Evolutionary conservation across 2,888 invertebrate genomes (phyloP).

Genomic region (Panopea generosa): DNA sequence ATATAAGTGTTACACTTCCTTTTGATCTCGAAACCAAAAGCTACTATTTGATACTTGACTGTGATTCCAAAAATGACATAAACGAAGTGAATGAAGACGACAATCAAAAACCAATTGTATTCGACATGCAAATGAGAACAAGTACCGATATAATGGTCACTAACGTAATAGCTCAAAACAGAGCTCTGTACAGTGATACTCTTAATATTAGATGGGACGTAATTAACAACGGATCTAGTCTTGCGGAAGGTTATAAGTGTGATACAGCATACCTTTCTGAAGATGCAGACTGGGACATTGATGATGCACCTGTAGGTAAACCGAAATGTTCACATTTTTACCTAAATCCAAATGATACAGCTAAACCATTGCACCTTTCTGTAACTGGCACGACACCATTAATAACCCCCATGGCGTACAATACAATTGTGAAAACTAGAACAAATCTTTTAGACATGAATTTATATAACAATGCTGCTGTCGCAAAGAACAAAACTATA

Average conservation of each 20-base stretch:
- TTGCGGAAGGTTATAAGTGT: slow-evolving; percentile 45
- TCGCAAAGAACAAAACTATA: slow-evolving; percentile 13
- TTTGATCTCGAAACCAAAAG: slow-evolving; percentile 32
- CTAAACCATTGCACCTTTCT: neutral
- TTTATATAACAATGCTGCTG: slow-evolving; percentile 37
- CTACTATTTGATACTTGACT: slow-evolving; percentile 36
- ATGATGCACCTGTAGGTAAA: slow-evolving; percentile 37
- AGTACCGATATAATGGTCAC: slow-evolving; percentile 40
- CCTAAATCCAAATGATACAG: slow-evolving; percentile 5
- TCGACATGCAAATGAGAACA: slow-evolving; percentile 17
- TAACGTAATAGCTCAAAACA: slow-evolving; percentile 23
- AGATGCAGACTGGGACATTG: slow-evolving; percentile 43
- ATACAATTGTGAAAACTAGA: slow-evolving; percentile 43
- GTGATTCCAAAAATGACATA: slow-evolving; percentile 39
- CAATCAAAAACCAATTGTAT: slow-evolving; percentile 11
- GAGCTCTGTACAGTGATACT: slow-evolving; percentile 15
- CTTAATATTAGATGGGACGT: slow-evolving; percentile 37
- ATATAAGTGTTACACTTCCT: slow-evolving; percentile 32
- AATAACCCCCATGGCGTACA: slow-evolving; percentile 16
- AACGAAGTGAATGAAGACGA: slow-evolving; percentile 46
- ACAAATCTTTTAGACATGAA: slow-evolving; percentile 42
- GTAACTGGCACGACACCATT: slow-evolving; percentile 3
- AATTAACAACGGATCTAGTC: slow-evolving; percentile 32
- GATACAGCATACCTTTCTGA: slow-evolving; percentile 48
- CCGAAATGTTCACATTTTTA: slow-evolving; percentile 29